Evolutionary conservation across 92 coral and sea anemone genomes (phyloP), one percentile per base, ranked within the genome.

Genomic region (Phymanthus crucifer): DNA sequence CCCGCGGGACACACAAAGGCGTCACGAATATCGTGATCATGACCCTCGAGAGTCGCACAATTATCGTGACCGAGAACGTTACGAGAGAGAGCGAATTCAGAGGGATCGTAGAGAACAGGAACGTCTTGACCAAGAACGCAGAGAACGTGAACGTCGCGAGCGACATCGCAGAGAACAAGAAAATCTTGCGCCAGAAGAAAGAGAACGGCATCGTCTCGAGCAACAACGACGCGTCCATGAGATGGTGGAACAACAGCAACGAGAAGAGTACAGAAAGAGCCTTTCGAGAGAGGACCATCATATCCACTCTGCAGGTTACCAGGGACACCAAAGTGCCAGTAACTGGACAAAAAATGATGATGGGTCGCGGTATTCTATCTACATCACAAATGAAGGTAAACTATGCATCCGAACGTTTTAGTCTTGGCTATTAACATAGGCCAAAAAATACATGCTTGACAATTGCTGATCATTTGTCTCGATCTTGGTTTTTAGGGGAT

Each of bases 331-430:
- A 34, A 71, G 29, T 40, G 81, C 64, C 23, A 66, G 75, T 29
- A 70, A 72, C 46, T 82, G 86, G 86, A 73, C 64, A 26, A 71
- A 75, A 13, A 57, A 73, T 23, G 72, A 72, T 6, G 86, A 73
- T 66, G 86, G 86, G 17, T 82, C 86, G 11, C 90, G 92, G 14
- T 90, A 87, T 75, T 86, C 83, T 70, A 90, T 93, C 73, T 93
- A 93, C 81, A 88, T 93, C 23, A 85, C 97, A n/a, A 90, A 88
- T 33, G 94, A 93, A 67, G 97, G 97, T 85, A 47, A 57, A 74
- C 33, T 70, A 40, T n/a, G 34, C 9, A 34, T 2, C 16, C 66
- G 4, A 5, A 52, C 23, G 21, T 26, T 7, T 52, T 52, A 18
- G 4, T 13, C 24, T 52, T 4, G 61, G 67, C 26, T 56, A 56